phyloP scores from a whole-genome alignment of 1,140 invertebrate genomes.

The Ruditapes philippinarum region DNA sequence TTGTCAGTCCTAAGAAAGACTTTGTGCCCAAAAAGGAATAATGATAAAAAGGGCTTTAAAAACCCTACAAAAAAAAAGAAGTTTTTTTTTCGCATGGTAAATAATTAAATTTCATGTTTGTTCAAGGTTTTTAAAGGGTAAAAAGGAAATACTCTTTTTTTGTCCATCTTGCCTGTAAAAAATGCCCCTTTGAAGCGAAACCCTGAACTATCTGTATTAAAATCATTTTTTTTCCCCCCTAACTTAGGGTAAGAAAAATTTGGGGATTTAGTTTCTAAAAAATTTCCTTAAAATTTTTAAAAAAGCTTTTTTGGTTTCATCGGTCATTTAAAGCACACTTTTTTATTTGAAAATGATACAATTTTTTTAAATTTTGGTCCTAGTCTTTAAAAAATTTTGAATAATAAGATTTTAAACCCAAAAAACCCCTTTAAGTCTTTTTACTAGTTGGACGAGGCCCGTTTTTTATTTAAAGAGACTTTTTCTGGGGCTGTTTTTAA shows the following conservation, averaged over 20 bases:
- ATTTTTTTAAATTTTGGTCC: background rate
- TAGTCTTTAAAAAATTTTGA: background rate
- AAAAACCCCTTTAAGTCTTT: background rate
- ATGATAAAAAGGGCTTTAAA: slow-evolving; percentile 62
- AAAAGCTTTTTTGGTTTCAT: background rate
- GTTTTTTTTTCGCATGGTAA: slow-evolving; percentile 66
- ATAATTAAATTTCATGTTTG: slow-evolving; percentile 87
- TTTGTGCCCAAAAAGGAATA: slow-evolving; percentile 68
- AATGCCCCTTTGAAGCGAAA: slow-evolving; percentile 72
- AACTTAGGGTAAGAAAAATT: background rate
- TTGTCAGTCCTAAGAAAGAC: slow-evolving; percentile 72
- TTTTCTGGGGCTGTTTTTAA: slow-evolving; percentile 41
- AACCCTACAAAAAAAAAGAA: slow-evolving; percentile 63
- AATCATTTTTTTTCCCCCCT: background rate
- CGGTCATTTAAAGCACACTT: background rate
- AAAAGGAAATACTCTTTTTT: slow-evolving; percentile 70
- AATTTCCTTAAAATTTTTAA: background rate
- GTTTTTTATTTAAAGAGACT: background rate
- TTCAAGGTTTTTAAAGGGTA: slow-evolving; percentile 60
- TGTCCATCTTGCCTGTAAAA: slow-evolving; percentile 75
- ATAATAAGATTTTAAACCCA: background rate
- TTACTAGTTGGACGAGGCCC: background rate
- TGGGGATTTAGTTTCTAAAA: background rate
- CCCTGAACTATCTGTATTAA: slow-evolving; percentile 72
- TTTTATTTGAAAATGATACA: background rate